These are phyloP conservation scores for Dendrocincla tyrannina DNA, from an alignment of 2,797 vertebrate genomes.

Conservation along the genomic window DNA sequence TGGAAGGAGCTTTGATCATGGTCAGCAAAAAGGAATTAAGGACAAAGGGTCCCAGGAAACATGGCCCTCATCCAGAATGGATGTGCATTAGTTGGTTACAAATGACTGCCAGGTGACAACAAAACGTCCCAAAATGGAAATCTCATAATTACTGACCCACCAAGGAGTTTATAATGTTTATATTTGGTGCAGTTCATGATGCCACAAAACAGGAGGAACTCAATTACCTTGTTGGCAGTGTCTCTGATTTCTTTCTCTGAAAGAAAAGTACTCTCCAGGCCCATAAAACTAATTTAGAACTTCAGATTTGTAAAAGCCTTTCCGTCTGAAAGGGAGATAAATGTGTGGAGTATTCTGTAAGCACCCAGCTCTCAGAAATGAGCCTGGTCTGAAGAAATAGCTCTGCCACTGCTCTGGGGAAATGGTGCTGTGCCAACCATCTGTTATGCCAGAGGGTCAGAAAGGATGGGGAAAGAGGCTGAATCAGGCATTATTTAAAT, in stretches of 20 bases:
- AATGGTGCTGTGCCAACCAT: background rate
- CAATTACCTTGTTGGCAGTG: background rate
- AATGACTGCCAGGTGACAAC: background rate
- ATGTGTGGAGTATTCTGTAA: background rate
- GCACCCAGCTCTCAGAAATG: background rate
- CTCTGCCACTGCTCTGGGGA: background rate
- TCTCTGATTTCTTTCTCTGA: background rate
- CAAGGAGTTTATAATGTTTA: background rate
- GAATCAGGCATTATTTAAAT: background rate
- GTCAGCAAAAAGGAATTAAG: background rate
- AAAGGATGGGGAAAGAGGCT: background rate
- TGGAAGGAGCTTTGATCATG: background rate
- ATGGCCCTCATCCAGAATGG: background rate
- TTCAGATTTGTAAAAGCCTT: background rate
- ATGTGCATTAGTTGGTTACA: background rate
- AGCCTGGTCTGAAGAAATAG: background rate
- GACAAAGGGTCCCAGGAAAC: background rate
- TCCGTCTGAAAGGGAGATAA: background rate
- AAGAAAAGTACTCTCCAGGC: conserved; percentile 21
- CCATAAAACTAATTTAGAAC: background rate
- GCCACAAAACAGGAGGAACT: background rate
- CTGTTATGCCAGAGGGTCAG: background rate
- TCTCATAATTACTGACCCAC: background rate
- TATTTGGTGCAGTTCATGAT: background rate
- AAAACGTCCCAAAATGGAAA: background rate